phyloP scores from a whole-genome alignment of 2,797 vertebrate genomes.

The Emydoidea blandingii region DNA sequence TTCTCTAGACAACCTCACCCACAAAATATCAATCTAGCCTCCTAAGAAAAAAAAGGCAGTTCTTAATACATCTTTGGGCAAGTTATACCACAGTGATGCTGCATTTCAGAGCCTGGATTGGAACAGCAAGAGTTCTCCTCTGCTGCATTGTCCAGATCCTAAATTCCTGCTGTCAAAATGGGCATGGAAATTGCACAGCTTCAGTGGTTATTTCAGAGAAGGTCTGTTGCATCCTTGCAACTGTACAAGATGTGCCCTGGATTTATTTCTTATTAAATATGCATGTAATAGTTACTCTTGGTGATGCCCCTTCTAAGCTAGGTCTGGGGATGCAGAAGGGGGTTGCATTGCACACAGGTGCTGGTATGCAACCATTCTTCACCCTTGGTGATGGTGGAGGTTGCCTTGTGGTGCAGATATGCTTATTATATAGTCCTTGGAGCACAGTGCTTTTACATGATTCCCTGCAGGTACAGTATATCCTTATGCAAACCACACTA shows the following conservation, averaged over 20 bases:
- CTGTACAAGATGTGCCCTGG: neutral
- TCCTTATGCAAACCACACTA: neutral
- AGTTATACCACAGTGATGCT: neutral
- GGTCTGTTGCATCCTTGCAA: neutral
- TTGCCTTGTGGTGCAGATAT: neutral
- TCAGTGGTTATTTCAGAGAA: neutral
- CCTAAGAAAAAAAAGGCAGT: neutral
- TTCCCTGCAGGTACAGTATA: neutral
- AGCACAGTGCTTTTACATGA: neutral
- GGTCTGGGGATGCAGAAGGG: neutral
- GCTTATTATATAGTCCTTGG: neutral
- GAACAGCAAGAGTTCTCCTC: neutral
- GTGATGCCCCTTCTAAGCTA: neutral
- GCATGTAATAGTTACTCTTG: neutral
- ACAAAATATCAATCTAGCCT: neutral
- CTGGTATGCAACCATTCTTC: neutral
- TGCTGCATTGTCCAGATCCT: neutral
- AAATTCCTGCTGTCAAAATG: neutral
- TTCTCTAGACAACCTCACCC: neutral
- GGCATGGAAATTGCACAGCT: neutral
- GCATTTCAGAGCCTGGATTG: neutral
- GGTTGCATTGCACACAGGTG: neutral
- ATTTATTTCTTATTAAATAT: neutral
- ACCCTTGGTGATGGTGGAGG: neutral
- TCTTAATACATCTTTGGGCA: neutral